A percentile compares a stretch with the other conserved stretches of the same genome.
These are phyloP conservation scores for Rhegmatorhina hoffmannsi DNA, from an alignment of 2,113 vertebrate genomes.

Conservation along the genomic window DNA sequence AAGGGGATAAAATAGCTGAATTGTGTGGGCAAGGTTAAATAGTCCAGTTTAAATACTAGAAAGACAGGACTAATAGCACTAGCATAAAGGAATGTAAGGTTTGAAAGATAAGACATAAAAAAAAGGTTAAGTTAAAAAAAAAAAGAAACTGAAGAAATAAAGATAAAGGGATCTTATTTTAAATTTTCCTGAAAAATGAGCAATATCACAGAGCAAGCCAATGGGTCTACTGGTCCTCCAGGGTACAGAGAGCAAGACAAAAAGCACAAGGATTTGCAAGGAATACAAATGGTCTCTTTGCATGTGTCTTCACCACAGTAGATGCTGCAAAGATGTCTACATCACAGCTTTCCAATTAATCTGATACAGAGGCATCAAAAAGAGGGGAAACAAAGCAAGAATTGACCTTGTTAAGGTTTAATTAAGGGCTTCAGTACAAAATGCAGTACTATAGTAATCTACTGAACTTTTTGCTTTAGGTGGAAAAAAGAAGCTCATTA, in stretches of 20 bases:
- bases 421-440: neutral
- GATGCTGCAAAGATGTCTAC: conserved; percentile 13
- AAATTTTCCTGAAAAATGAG: neutral
- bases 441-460: neutral
- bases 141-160: neutral
- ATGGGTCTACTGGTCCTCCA: neutral
- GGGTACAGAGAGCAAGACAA: neutral
- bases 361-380: conserved; percentile 43
- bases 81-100: neutral
- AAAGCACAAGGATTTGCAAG: neutral
- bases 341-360: conserved; percentile 29
- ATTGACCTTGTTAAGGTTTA: neutral
- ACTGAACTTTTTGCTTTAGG: neutral
- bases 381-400: conserved; percentile 56
- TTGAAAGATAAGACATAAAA: neutral
- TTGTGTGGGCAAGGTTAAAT: neutral
- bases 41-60: neutral
- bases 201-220: neutral
- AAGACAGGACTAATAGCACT: neutral
- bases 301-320: neutral
- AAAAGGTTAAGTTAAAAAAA: neutral
- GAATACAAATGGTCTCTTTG: conserved; percentile 12
- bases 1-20: neutral
- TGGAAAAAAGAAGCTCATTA: neutral
- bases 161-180: neutral